phyloP scores from a whole-genome alignment of 2,888 invertebrate species.

The Oasisia sp. region DNA sequence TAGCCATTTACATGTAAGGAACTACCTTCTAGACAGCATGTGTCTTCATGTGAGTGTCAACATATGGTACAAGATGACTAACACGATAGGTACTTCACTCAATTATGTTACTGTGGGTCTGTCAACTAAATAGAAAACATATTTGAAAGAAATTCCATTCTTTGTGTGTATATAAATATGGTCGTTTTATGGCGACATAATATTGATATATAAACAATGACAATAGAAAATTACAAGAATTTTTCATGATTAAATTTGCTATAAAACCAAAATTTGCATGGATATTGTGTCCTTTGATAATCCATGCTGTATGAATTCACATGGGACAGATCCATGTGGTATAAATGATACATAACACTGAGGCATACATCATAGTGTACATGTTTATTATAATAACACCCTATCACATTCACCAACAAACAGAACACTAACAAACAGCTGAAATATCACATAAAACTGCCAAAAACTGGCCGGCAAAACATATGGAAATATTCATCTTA shows the following conservation, averaged over 20 bases:
- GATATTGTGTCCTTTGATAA: not conserved
- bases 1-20: too few relatives aligned
- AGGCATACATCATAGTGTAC: not conserved
- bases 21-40: too few relatives aligned
- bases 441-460: not conserved
- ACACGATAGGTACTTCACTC: too few relatives aligned
- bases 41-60: too few relatives aligned
- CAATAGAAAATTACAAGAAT: not conserved
- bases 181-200: not conserved
- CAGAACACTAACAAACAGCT: too few relatives aligned
- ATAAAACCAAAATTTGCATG: not conserved
- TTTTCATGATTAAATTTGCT: not conserved
- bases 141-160: too few relatives aligned
- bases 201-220: not conserved
- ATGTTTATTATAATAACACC: not conserved
- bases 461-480: not conserved
- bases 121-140: too few relatives aligned
- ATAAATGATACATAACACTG: not conserved
- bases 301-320: not conserved
- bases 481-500: not conserved
- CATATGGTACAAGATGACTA: too few relatives aligned
- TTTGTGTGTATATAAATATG: too few relatives aligned
- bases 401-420: too few relatives aligned
- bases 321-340: not conserved
- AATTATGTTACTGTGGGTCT: too few relatives aligned